These are phyloP conservation scores for Drosophila athabasca DNA, from an alignment of 1,140 invertebrate genomes.

Conservation along the genomic window DNA sequence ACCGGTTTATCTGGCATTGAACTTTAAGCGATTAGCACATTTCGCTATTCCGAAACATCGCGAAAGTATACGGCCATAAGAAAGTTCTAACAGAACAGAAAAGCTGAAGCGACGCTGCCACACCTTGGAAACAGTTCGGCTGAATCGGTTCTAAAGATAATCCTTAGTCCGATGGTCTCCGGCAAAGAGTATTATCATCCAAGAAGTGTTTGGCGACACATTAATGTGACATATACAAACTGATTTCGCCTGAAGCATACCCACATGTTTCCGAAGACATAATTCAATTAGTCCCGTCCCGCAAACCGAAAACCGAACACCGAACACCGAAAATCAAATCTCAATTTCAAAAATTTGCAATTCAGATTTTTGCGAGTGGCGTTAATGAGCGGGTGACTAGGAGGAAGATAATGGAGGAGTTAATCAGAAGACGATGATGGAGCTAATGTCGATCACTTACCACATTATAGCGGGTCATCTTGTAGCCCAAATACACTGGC, in stretches of 20 bases:
- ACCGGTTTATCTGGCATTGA: conserved; percentile 49
- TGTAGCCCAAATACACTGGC: conserved; percentile 94
- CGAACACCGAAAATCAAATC: conserved; percentile 16
- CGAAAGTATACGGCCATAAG: conserved; percentile 2
- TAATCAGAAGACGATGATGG: conserved; percentile 31
- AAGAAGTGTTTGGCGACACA: neutral
- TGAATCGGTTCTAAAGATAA: too few relatives aligned
- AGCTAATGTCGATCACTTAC: conserved; percentile 34
- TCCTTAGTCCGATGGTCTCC: too few relatives aligned
- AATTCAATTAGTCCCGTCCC: conserved; percentile 16
- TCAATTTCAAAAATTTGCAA: conserved; percentile 31
- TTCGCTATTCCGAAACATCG: conserved; percentile 20
- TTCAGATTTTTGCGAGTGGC: conserved; percentile 34
- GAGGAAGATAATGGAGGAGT: conserved; percentile 20
- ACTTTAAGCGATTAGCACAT: conserved; percentile 8
- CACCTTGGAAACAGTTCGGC: too few relatives aligned
- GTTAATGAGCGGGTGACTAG: conserved; percentile 11
- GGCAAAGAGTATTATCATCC: too few relatives aligned
- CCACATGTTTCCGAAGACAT: neutral
- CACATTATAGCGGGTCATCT: conserved; percentile 85
- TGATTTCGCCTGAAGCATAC: conserved; percentile 8
- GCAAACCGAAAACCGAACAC: conserved; percentile 1
- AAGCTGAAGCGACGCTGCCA: neutral
- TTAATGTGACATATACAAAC: conserved; percentile 28
- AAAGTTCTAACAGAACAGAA: conserved; percentile 12